Conservation (phyloP, 2,888 invertebrate species). For the Brenthis hecate region DNA sequence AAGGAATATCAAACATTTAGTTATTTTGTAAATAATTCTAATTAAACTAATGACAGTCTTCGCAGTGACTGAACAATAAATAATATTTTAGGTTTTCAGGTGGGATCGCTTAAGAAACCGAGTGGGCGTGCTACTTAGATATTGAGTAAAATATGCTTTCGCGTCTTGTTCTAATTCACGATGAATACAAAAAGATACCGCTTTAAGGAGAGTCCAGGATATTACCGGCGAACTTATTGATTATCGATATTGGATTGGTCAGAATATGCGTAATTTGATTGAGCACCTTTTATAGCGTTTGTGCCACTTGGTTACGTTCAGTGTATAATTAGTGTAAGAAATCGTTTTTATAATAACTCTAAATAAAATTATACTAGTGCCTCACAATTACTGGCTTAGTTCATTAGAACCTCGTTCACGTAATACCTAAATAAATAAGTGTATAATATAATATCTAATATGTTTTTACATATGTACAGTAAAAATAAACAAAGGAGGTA, state of each 20-base stretch:
- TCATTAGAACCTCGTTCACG: constrained; percentile 67
- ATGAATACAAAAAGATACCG: constrained; percentile 23
- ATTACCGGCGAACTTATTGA: constrained; percentile 31
- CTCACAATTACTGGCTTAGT: constrained; percentile 60
- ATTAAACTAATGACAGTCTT: constrained; percentile 80
- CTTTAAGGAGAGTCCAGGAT: constrained; percentile 18
- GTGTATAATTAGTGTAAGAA: constrained; percentile 38
- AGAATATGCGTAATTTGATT: constrained; percentile 37
- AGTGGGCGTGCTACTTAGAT: constrained; percentile 40
- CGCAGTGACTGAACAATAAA: constrained; percentile 71
- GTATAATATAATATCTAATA: constrained; percentile 74
- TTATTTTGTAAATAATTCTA: constrained; percentile 67
- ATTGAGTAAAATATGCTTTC: constrained; percentile 22
- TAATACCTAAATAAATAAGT: constrained; percentile 78
- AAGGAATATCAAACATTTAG: constrained; percentile 54
- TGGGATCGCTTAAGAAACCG: constrained; percentile 72
- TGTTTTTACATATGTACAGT: constrained; percentile 81
- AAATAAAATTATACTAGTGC: constrained; percentile 53
- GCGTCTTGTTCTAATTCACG: constrained; percentile 16
- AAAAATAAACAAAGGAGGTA: constrained; percentile 71
- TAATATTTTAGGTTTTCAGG: constrained; percentile 55
- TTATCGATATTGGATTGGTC: constrained; percentile 38
- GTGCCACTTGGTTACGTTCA: constrained; percentile 38
- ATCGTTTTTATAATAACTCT: constrained; percentile 30
- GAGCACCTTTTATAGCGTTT: constrained; percentile 39